These are phyloP conservation scores for Aspidoscelis tigris DNA, from an alignment of 2,113 vertebrate species.

Conservation along the genomic window DNA sequence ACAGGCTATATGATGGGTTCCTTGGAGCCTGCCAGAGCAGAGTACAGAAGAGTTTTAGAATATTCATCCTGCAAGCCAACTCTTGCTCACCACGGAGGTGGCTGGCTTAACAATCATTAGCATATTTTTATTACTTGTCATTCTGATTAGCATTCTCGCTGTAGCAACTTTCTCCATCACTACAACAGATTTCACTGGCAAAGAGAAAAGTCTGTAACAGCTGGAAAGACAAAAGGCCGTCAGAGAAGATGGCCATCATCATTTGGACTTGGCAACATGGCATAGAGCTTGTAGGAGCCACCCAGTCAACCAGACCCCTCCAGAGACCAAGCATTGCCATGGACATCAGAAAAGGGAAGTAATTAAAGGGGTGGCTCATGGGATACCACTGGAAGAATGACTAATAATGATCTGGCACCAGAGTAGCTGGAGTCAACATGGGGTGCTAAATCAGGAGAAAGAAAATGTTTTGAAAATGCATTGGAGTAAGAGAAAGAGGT, in stretches of 20 bases:
- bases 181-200: constrained; percentile 27
- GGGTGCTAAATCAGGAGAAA: accelerated
- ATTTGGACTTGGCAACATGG: background rate
- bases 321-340: background rate
- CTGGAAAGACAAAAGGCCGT: constrained; percentile 38
- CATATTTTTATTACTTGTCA: constrained; percentile 43
- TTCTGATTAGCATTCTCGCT: constrained; percentile 25
- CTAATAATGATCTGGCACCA: background rate
- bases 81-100: constrained; percentile 12
- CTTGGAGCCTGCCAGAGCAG: constrained; percentile 12
- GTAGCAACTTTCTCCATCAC: constrained; percentile 2
- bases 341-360: constrained; percentile 1
- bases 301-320: background rate
- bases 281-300: background rate
- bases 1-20: constrained; percentile 42
- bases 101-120: constrained; percentile 44
- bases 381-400: background rate
- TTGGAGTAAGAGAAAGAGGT: background rate
- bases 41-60: constrained; percentile 36
- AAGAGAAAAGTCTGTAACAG: background rate
- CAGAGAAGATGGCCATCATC: background rate
- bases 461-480: background rate
- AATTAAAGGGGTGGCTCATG: background rate
- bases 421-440: accelerated
- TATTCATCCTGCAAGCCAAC: background rate